Evolutionary conservation across 2,113 vertebrate genomes (phyloP).

Genomic region (Tylochromis polylepis): DNA sequence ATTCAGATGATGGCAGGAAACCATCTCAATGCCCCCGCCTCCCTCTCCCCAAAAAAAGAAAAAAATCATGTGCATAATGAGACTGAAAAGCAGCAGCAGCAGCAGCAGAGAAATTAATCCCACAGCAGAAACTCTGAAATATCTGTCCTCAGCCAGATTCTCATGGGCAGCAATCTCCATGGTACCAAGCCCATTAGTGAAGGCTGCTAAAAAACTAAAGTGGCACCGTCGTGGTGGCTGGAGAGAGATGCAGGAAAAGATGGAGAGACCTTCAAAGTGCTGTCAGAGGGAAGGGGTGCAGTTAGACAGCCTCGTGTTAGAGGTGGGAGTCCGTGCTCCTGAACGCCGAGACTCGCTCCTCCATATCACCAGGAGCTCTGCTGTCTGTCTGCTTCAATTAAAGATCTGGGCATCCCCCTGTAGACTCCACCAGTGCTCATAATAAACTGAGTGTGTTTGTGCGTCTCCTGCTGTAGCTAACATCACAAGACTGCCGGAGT

Average conservation of each 20-base stretch:
- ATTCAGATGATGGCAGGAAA: conserved; percentile 3
- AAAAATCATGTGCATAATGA: not conserved
- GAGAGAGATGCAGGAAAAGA: not conserved
- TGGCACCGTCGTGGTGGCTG: not conserved
- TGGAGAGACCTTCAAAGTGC: conserved; percentile 4
- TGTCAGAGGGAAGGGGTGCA: not conserved
- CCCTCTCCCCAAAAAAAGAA: not conserved
- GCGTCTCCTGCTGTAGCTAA: not conserved
- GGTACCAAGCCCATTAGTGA: conserved; percentile 43
- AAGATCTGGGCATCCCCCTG: not conserved
- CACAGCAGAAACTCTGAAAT: not conserved
- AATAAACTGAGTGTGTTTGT: not conserved
- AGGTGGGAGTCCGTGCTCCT: not conserved
- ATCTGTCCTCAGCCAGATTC: conserved; percentile 9
- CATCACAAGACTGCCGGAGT: not conserved
- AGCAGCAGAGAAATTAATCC: conserved; percentile 9
- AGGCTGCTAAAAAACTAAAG: not conserved
- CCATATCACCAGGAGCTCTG: not conserved
- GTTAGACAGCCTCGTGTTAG: not conserved
- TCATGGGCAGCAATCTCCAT: conserved; percentile 35
- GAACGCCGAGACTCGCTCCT: not conserved
- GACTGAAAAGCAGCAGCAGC: not conserved
- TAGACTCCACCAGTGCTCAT: not conserved
- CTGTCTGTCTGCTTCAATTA: conserved; percentile 10
- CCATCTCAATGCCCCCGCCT: not conserved